Evolutionary conservation across 2,113 vertebrate genomes (phyloP), one percentile per base, ranked within the genome.

Genomic region (Bubo blakistoni): DNA sequence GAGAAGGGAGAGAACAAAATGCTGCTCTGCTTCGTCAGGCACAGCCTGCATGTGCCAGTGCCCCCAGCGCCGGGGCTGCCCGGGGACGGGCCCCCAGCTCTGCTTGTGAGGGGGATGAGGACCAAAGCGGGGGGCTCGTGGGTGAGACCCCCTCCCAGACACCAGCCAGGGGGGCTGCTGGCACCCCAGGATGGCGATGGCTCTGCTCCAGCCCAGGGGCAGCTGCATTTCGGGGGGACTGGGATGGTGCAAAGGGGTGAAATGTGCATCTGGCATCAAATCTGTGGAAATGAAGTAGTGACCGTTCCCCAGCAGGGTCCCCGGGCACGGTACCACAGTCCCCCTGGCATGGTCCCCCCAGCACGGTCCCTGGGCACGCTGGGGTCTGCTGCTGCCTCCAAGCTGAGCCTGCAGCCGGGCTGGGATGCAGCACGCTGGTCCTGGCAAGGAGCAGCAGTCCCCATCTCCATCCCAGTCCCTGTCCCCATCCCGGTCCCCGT

Each of bases 1-100:
- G 94, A 96, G 86, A 83, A 52, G 88, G 90, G 85, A 93, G 88
- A 95, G 94, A 94, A 96, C 85, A 95, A 96, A 94, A 96, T 5
- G 16, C 82, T 93, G 79, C 83, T 95, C 92, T 76, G 61, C 94
- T 92, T 82, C 36, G 9, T 67, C 90, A 83, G 82, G 16, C 79
- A 19, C 74, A 77, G 94, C 71, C 81, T 21, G 81, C 22, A 6
- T 89, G 73, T 92, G 94, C 93, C 96, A 90, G 90, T 79, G 86
- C 74, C 91, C 84, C 94, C 79, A 65, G 52, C 32, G 1, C 71
- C 3, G 29, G 74, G 74, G 36, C 73, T 58, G 72, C 63, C 52
- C 71, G 36, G 69, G 69, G 13, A 62, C 14, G 6, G 26, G 22
- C 9, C 71, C 54, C 94, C 82, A 36, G 69, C n/a, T 27, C 38